Percentiles rank a stretch among this genome's conserved stretches.
Evolutionary conservation across 2,888 invertebrate genomes (phyloP).

Genomic region (Carcina quercana): DNA sequence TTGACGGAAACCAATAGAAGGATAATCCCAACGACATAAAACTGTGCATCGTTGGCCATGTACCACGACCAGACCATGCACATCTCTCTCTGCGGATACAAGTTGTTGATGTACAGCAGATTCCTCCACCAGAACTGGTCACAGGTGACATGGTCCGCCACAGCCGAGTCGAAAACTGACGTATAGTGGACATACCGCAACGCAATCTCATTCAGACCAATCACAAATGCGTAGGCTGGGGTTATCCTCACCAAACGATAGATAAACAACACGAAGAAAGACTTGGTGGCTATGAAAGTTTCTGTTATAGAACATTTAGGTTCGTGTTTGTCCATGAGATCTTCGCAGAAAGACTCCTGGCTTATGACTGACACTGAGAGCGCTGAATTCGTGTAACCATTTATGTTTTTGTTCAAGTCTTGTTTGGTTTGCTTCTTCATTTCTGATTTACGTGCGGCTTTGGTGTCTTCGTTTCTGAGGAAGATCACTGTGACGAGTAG

Average conservation of each 20-base stretch:
- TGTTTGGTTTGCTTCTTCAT: conserved; percentile 26
- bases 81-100: conserved; percentile 83
- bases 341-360: conserved; percentile 62
- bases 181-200: conserved; percentile 81
- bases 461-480: conserved; percentile 77
- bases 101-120: conserved; percentile 86
- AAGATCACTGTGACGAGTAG: conserved; percentile 83
- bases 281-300: conserved; percentile 48
- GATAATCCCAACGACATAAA: conserved; percentile 80
- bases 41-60: conserved; percentile 87
- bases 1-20: conserved; percentile 79
- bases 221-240: conserved; percentile 86
- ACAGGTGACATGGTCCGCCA: conserved; percentile 82
- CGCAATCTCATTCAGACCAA: conserved; percentile 82
- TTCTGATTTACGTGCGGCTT: conserved; percentile 38
- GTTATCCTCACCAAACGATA: conserved; percentile 82
- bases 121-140: conserved; percentile 89
- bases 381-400: conserved; percentile 58
- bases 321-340: conserved; percentile 51
- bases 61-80: conserved; percentile 91
- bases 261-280: conserved; percentile 64
- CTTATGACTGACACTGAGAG: conserved; percentile 60
- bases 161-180: conserved; percentile 83
- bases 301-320: conserved; percentile 43
- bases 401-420: conserved; percentile 59